These are phyloP conservation scores for Phalloptychus januarius DNA, from an alignment of 2,797 vertebrate species.

Conservation along the genomic window DNA sequence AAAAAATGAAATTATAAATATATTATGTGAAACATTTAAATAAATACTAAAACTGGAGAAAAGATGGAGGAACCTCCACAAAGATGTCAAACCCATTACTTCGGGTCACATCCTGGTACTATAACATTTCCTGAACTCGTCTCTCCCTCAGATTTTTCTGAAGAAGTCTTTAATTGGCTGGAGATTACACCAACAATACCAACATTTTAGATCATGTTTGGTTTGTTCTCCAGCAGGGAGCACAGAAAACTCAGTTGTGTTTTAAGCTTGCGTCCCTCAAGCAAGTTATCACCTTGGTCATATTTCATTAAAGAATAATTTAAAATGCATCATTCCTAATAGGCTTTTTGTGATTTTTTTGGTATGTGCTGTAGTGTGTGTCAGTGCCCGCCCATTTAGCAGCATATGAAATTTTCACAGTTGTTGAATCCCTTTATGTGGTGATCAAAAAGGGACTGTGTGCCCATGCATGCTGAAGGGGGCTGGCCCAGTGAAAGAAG, in stretches of 20 bases:
- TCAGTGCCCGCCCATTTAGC: slow-evolving; percentile 20
- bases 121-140: neutral
- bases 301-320: slow-evolving; percentile 70
- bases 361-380: slow-evolving; percentile 28
- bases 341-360: slow-evolving; percentile 57
- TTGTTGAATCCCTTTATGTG: slow-evolving; percentile 71
- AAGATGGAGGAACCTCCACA: no score
- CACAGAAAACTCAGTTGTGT: slow-evolving; percentile 46
- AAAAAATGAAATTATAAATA: no score
- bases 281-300: slow-evolving; percentile 65
- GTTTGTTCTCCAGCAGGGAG: slow-evolving; percentile 61
- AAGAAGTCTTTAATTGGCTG: slow-evolving; percentile 32
- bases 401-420: slow-evolving; percentile 36
- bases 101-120: neutral
- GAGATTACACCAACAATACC: slow-evolving; percentile 33
- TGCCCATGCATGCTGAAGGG: slow-evolving; percentile 60
- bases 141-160: slow-evolving; percentile 9
- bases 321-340: slow-evolving; percentile 66
- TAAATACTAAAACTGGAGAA: no score
- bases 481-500: slow-evolving; percentile 70
- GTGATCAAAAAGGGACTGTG: slow-evolving; percentile 72
- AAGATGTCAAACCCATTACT: neutral
- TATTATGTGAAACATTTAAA: no score
- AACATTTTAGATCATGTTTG: slow-evolving; percentile 66
- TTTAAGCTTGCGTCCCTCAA: slow-evolving; percentile 51